Base-by-base conservation (phyloP, 2,888 invertebrate genomes). In the Polylopha cassiicola region DNA sequence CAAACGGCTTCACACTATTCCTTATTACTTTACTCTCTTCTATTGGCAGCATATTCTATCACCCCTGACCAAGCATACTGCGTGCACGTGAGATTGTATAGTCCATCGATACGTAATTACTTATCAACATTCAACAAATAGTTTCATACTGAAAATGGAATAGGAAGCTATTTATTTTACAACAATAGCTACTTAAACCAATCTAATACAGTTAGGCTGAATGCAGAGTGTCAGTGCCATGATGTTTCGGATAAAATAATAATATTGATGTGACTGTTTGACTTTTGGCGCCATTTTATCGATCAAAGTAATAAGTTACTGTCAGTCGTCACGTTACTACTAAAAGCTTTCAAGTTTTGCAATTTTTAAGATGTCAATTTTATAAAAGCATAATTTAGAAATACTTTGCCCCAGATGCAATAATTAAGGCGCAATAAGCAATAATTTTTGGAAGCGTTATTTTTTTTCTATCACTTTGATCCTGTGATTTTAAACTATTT, bases 401-500 rank as follows among this genome's bases (percentile, higher is more conserved):
- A n/a, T n/a, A n/a, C n/a, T 39, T 39, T 28, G 13, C 10, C 33
- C 28, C 18, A 28, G 17, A n/a, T 28, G 33, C 39, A 33, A 22
- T 10, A 23, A 28, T 39, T 33, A 33, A n/a, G 28, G 32, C 18
- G 14, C 31, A 14, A 13, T 14, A n/a, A 39, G 39, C 22, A 23
- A 29, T 39, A 33, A 9, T 28, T 33, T 22, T 33, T 33, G 28
- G 33, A 37, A 28, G 11, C 21, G 17, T 39, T 39, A 28, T 39
- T 39, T 39, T 39, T 26, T 39, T 23, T 11, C 21, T 20, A 15
- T 28, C 36, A 37, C 32, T 27, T n/a, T 39, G 22, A 28, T 39
- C 33, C 39, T 39, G 39, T 39, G 39, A 39, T 34, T 34, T 20
- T 22, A 32, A n/a, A 16, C 23, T 39, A 34, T 5, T 29, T 38